These are phyloP conservation scores for Astreopora myriophthalma DNA, from an alignment of 64 coral and sea anemone genomes.

Conservation along the genomic window DNA sequence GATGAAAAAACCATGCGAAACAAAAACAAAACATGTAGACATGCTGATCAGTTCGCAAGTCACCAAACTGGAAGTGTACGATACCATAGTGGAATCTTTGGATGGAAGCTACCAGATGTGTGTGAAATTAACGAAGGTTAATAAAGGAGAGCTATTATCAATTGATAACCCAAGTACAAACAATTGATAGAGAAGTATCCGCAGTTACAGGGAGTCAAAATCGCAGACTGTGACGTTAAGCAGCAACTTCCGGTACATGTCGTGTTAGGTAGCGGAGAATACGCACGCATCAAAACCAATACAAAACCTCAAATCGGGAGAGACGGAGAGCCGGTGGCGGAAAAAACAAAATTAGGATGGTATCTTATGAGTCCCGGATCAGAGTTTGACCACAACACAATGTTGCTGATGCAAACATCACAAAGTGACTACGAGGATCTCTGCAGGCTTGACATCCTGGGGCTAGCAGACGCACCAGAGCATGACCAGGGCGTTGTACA, in stretches of 20 bases:
- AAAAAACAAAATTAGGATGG: constrained; percentile 53
- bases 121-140: constrained; percentile 61
- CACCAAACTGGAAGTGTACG: constrained; percentile 33
- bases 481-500: not conserved
- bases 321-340: constrained; percentile 31
- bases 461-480: constrained; percentile 14
- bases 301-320: constrained; percentile 17
- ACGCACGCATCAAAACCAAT: not conserved
- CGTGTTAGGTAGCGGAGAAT: constrained; percentile 38
- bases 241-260: constrained; percentile 51
- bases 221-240: constrained; percentile 49
- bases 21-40: not conserved
- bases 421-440: not conserved
- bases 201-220: constrained; percentile 63
- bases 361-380: not conserved
- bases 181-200: constrained; percentile 36
- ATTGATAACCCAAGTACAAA: constrained; percentile 73
- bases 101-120: constrained; percentile 33
- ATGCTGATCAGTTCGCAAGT: not conserved
- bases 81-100: constrained; percentile 15
- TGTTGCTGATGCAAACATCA: not conserved
- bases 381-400: not conserved
- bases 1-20: not conserved
- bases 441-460: constrained; percentile 6
- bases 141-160: constrained; percentile 40